Evolutionary conservation across 1,140 invertebrate species (phyloP), one percentile per base, ranked within the genome.

Genomic region (Bathynomus jamesi): DNA sequence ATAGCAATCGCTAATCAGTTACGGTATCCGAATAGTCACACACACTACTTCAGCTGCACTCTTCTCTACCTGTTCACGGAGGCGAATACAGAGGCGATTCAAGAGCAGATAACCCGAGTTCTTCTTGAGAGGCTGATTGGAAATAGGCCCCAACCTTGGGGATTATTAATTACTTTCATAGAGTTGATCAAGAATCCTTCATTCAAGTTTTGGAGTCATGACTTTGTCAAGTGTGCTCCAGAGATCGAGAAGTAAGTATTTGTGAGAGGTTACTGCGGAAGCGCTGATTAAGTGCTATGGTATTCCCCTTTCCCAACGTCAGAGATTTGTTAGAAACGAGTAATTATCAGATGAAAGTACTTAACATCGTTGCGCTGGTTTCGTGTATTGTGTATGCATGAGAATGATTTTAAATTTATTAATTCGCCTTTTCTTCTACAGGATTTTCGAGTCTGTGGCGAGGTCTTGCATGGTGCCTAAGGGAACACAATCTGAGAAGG

Each of bases 161-260:
- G 98, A 29, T 84, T 99, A 10, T 85, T 99, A 5, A 96, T 99
- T 63, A 99, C 98, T 0, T 99, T 99, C 82, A 99, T 99, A 78
- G 97, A 99, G 83, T 86, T 99, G 21, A 98, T 99, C 78, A 98
- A 98, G 81, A 99, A 99, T 85, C 94, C 93, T 11, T 90, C 89
- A n/a, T 99, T 98, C 85, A 97, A 98, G 83, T 99, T 99, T 83
- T 99, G 96, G 96, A 89, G 90, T 67, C 96, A 99, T 81, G 96
- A 99, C 77, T 99, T 99, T 85, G 96, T 99, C 0, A 93, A 96
- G 81, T 99, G 96, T 84, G 96, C 96, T 28, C 95, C 96, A 8
- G 97, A 99, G 85, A 98, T 99, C 81, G 94, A 97, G 85, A 98
- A 98, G 92, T 77, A 67, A 84, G 87, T 87, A 86, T 63, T 61